Evolutionary conservation across 2,113 vertebrate species (phyloP).

Genomic region (Albula goreensis): DNA sequence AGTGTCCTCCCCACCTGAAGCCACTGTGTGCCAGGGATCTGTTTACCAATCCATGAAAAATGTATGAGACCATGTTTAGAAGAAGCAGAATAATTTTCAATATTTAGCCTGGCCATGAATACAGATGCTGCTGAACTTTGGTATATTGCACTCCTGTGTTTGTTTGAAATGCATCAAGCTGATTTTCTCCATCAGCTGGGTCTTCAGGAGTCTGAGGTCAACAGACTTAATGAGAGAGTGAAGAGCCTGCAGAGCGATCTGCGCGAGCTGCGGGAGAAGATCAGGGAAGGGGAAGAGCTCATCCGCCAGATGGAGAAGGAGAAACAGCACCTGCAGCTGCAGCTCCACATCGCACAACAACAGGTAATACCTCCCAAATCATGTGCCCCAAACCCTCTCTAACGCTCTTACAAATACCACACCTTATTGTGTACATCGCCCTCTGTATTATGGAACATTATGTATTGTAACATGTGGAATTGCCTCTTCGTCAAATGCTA

Average conservation of each 20-base stretch:
- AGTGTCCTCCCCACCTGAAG: constrained; percentile 38
- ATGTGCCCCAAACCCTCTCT: not conserved
- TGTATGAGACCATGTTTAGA: constrained; percentile 51
- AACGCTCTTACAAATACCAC: not conserved
- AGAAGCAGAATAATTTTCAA: constrained; percentile 55
- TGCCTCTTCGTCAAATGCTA: too few species aligned
- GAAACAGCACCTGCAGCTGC: constrained; percentile 55
- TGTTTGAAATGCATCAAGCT: constrained; percentile 18
- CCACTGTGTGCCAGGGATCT: constrained; percentile 42
- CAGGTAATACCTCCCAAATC: constrained; percentile 53
- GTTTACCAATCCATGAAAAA: constrained; percentile 57
- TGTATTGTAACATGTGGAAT: not conserved
- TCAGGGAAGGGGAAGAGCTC: constrained; percentile 56
- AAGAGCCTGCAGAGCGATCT: constrained; percentile 57
- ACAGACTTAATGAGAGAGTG: constrained; percentile 58
- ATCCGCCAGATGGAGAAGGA: constrained; percentile 61
- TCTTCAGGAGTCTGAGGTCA: constrained; percentile 62
- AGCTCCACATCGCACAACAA: constrained; percentile 53
- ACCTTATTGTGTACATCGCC: not conserved
- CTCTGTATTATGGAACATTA: not conserved
- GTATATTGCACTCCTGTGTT: constrained; percentile 14
- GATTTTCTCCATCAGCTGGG: constrained; percentile 48
- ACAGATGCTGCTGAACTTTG: constrained; percentile 51
- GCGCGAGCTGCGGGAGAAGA: constrained; percentile 53
- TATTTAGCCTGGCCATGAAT: constrained; percentile 57